Percentiles rank a stretch among this genome's conserved stretches.
Evolutionary conservation across 2,113 vertebrate species (phyloP).

Genomic region (Pterophyllum scalare): DNA sequence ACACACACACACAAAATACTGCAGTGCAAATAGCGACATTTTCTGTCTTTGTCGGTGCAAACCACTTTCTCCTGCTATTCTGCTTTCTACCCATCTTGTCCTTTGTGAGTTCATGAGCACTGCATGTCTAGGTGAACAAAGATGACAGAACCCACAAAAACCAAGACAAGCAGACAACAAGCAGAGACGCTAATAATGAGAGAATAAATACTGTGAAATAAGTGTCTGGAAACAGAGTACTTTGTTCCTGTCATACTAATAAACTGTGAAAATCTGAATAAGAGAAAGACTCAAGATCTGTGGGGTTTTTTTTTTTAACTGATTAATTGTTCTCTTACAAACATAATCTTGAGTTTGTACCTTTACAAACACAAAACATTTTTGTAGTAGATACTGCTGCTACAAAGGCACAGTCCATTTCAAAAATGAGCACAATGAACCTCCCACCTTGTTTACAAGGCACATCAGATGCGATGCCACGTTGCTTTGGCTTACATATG

Average conservation of each 20-base stretch:
- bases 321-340: conserved; percentile 23
- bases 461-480: not conserved
- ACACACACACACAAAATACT: conserved; percentile 30
- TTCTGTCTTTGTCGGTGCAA: conserved; percentile 16
- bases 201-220: not conserved
- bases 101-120: not conserved
- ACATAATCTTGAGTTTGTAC: conserved; percentile 12
- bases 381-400: not conserved
- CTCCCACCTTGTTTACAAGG: not conserved
- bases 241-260: not conserved
- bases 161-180: not conserved
- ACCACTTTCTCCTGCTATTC: conserved; percentile 15
- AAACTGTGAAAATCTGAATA: not conserved
- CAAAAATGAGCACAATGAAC: not conserved
- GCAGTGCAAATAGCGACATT: conserved; percentile 37
- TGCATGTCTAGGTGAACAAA: not conserved
- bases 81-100: not conserved
- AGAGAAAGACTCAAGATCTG: not conserved
- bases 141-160: not conserved
- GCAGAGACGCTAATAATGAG: not conserved
- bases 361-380: not conserved
- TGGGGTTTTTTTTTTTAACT: not conserved
- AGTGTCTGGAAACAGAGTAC: not conserved
- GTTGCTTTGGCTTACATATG: conserved; percentile 15
- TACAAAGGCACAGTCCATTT: not conserved